Evolutionary conservation across 2,888 invertebrate species (phyloP).

Genomic region (Pollenia labialis): DNA sequence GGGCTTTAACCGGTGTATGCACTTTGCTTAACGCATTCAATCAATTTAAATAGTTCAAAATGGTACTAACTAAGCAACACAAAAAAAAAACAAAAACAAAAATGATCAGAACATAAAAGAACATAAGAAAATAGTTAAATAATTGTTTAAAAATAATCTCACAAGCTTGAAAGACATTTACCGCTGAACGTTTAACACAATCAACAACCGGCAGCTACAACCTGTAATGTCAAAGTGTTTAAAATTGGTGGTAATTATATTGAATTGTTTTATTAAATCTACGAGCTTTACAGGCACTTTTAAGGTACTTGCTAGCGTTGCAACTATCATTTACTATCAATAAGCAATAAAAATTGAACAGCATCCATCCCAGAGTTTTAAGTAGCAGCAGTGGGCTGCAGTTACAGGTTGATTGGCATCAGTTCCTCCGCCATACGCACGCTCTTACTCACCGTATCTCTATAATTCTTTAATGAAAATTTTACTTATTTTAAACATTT

Average conservation of each 20-base stretch:
- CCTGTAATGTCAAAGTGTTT: conserved; percentile 68
- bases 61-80: not conserved
- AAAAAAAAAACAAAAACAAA: conserved; percentile 6
- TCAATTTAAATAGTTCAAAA: conserved; percentile 62
- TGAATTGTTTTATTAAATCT: conserved; percentile 73
- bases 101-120: conserved; percentile 20
- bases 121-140: conserved; percentile 65
- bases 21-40: conserved; percentile 47
- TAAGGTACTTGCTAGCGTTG: not conserved
- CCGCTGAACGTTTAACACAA: conserved; percentile 56
- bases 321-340: conserved; percentile 64
- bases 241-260: conserved; percentile 71
- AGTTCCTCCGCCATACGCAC: conserved; percentile 6
- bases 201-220: conserved; percentile 47
- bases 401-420: conserved; percentile 62
- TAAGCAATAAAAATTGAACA: conserved; percentile 64
- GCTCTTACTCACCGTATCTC: conserved; percentile 18
- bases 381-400: conserved; percentile 18
- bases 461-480: conserved; percentile 68
- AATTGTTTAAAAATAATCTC: conserved; percentile 65
- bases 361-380: conserved; percentile 33
- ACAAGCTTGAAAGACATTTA: conserved; percentile 58
- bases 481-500: conserved; percentile 70
- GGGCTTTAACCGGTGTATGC: conserved; percentile 2
- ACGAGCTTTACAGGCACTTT: conserved; percentile 28